Percentiles rank a stretch among this genome's conserved stretches.
Evolutionary conservation across 2,888 invertebrate genomes (phyloP).

Genomic region (Mimachlamys varia): DNA sequence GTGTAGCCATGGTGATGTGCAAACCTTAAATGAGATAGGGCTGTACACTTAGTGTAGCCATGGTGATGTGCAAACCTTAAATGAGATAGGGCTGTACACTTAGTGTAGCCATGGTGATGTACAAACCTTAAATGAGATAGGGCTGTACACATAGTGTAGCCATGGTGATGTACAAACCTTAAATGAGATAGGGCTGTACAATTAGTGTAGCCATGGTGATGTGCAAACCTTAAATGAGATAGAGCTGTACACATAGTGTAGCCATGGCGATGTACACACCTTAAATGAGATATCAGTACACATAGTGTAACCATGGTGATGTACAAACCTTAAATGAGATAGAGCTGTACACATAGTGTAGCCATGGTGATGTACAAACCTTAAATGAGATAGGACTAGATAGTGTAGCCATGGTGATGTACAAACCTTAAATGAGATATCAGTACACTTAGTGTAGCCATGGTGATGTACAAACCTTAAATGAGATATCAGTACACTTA

Average conservation of each 20-base stretch:
- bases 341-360: conserved; percentile 98
- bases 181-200: conserved; percentile 97
- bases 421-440: conserved; percentile 91
- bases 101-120: conserved; percentile 96
- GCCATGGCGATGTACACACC: conserved; percentile 87
- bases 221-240: conserved; percentile 89
- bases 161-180: conserved; percentile 91
- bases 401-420: conserved; percentile 96
- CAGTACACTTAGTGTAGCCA: conserved; percentile 98
- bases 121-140: conserved; percentile 90
- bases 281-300: conserved; percentile 97
- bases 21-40: conserved; percentile 92
- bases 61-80: conserved; percentile 91
- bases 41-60: conserved; percentile 98
- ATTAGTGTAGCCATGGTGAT: conserved; percentile 98
- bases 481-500: conserved; percentile 96
- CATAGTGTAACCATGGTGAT: conserved; percentile 98
- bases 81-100: conserved; percentile 97
- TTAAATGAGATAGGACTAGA: conserved; percentile 97
- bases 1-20: conserved; percentile 95
- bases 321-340: conserved; percentile 89
- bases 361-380: conserved; percentile 90
- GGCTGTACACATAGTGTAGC: conserved; percentile 98
- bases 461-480: conserved; percentile 91
- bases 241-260: conserved; percentile 98